These are phyloP conservation scores for Frankliniella intonsa DNA, from an alignment of 2,888 invertebrate species.

Conservation along the genomic window DNA sequence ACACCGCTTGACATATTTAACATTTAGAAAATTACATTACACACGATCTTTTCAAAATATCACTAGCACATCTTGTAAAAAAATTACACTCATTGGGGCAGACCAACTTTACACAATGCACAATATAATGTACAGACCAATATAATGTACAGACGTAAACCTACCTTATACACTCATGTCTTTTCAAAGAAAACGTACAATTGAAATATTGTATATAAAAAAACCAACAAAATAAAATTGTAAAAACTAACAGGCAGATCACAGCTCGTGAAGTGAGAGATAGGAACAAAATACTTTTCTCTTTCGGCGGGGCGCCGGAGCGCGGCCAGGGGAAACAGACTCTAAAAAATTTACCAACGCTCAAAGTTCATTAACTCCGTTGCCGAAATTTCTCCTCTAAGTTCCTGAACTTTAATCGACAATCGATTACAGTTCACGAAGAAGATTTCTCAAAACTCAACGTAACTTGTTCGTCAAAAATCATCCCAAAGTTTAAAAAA, in stretches of 20 bases:
- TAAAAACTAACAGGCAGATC: conserved; percentile 24
- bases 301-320: neutral
- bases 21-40: neutral
- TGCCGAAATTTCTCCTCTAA: too few species aligned
- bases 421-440: too few species aligned
- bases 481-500: too few species aligned
- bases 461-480: too few species aligned
- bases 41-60: neutral
- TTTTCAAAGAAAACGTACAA: neutral
- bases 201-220: neutral
- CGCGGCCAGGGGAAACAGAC: too few species aligned
- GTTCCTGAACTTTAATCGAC: too few species aligned
- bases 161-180: neutral
- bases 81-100: neutral
- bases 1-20: neutral
- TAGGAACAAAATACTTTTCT: conserved; percentile 13
- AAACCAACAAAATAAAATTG: neutral
- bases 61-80: neutral
- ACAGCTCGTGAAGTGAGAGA: conserved; percentile 16
- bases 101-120: neutral
- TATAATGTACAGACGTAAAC: neutral
- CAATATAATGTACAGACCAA: neutral
- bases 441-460: too few species aligned
- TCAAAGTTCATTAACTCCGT: too few species aligned
- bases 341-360: too few species aligned